Evolutionary conservation across 2,113 vertebrate genomes (phyloP), one percentile per base, ranked within the genome.

Genomic region (Gallinago jamesoni): DNA sequence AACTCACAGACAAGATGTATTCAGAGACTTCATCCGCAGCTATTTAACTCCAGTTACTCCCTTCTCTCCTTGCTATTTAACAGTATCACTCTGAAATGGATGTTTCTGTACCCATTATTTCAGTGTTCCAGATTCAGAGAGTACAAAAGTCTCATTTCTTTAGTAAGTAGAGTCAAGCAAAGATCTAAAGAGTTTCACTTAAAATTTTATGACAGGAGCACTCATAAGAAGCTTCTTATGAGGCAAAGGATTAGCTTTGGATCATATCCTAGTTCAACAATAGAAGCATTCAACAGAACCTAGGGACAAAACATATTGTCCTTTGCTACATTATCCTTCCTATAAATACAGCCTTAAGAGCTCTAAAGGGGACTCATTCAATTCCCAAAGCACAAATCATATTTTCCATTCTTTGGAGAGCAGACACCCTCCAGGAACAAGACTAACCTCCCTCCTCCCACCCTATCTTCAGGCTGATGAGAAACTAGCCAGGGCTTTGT

Each of bases 241-340:
- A 84, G 31, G 47, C 53, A 43, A 90, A 80, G 64, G 89, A 89
- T 96, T 93, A 94, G 87, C 37, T 87, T 91, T 95, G 95, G 91
- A 96, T 69, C 0, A 0, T 39, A 16, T 95, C 91, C 96, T 90
- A 92, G 22, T 87, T 91, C 93, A 96, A 96, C 94, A 96, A 69
- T 37, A 86, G 77, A 94, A 76, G 67, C 79, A 59, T 90, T 88
- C 82, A 90, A 56, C 87, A 93, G 79, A 92, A 95, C 69, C 63
- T 91, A 93, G 68, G 93, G 79, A 93, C 94, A 95, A 95, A 96
- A 97, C 87, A 90, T 52, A 94, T 96, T 94, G 91, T 96, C 85
- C 92, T 93, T 48, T 84, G 82, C 18, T 81, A 66, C 64, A 90
- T 92, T 78, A 95, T 92, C 83, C 66, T 93, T 90, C 92, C 94